Conservation (phyloP, 2,113 vertebrate genomes). For the Halcyon senegalensis region DNA sequence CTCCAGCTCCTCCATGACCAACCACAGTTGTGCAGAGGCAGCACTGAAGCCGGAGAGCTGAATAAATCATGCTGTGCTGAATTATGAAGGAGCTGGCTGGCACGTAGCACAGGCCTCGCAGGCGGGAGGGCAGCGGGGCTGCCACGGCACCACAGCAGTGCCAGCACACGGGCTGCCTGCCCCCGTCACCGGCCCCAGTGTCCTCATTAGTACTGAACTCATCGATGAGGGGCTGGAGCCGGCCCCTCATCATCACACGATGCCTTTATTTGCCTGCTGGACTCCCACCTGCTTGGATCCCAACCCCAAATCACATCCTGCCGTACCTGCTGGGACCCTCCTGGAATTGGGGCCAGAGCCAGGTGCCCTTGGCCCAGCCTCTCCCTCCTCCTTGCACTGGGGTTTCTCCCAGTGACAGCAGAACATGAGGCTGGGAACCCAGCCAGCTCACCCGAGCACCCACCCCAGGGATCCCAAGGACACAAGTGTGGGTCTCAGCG, state of each 20-base stretch:
- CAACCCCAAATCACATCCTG: background rate
- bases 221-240: background rate
- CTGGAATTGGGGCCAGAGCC: background rate
- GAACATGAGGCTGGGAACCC: background rate
- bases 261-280: no score
- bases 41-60: background rate
- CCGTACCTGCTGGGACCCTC: accelerated
- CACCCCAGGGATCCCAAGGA: background rate
- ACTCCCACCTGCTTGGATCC: background rate
- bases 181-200: background rate
- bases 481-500: accelerated
- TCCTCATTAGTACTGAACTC: background rate
- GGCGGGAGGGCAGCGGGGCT: background rate
- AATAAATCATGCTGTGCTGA: conserved; percentile 45
- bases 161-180: accelerated
- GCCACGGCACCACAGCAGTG: background rate
- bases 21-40: background rate
- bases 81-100: conserved; percentile 6
- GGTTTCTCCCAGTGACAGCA: background rate
- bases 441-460: background rate
- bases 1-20: background rate
- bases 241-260: background rate
- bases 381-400: background rate
- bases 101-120: background rate
- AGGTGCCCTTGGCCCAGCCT: background rate